Conservation (phyloP, 2,113 vertebrate species). For the Edolisoma coerulescens region DNA sequence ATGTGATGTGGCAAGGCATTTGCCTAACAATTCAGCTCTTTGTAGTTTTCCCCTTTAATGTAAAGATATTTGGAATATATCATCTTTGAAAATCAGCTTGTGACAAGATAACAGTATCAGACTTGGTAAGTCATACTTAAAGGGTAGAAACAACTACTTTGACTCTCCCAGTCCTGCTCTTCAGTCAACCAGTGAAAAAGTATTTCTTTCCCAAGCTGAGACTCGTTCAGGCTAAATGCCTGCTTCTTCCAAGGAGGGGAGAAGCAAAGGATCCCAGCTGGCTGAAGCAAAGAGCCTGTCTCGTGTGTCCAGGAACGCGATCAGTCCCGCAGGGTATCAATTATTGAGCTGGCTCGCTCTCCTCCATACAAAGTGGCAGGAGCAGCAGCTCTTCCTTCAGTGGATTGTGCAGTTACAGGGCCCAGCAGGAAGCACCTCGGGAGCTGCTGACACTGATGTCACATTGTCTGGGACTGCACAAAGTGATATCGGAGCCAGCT, state of each 20-base stretch:
- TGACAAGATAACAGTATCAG: neutral
- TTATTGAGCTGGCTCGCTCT: constrained; percentile 67
- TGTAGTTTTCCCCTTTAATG: neutral
- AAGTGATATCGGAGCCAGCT: constrained; percentile 43
- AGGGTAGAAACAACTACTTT: neutral
- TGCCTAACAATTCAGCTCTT: neutral
- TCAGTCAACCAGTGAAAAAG: neutral
- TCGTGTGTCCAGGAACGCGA: constrained; percentile 64
- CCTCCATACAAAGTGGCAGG: neutral
- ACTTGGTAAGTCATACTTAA: neutral
- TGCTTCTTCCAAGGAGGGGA: neutral
- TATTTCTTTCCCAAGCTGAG: neutral
- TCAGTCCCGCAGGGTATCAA: constrained; percentile 57
- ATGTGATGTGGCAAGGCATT: neutral
- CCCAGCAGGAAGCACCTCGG: neutral
- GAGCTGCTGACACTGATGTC: neutral
- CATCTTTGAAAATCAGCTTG: neutral
- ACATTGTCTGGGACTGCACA: constrained; percentile 14
- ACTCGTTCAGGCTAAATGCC: neutral
- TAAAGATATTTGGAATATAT: neutral
- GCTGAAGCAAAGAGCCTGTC: constrained; percentile 28
- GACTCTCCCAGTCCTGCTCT: neutral
- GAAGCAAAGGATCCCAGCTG: neutral
- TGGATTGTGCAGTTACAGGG: neutral
- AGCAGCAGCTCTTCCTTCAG: constrained; percentile 9